Evolutionary conservation across 2,888 invertebrate genomes (phyloP).

Genomic region (Trichopoda pennipes): DNA sequence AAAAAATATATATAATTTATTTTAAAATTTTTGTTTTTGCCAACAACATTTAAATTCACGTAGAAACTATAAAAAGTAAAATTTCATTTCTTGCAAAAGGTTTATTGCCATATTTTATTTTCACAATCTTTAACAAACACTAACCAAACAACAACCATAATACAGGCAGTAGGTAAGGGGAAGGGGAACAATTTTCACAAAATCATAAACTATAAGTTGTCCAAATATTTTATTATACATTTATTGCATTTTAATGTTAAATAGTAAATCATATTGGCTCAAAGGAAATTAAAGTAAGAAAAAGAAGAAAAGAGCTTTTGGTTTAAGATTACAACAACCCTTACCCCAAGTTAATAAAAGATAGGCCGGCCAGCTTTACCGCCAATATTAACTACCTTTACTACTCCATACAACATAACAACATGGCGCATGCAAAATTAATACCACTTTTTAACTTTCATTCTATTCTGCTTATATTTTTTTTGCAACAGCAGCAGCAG

Average conservation of each 20-base stretch:
- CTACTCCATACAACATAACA: background rate
- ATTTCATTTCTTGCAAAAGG: constrained; percentile 56
- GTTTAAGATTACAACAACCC: constrained; percentile 49
- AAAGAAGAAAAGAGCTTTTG: constrained; percentile 28
- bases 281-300: constrained; percentile 56
- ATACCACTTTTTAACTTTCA: constrained; percentile 32
- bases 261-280: constrained; percentile 65
- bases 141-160: background rate
- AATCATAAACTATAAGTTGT: constrained; percentile 66
- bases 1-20: constrained; percentile 37
- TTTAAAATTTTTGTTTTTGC: constrained; percentile 42
- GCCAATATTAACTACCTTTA: constrained; percentile 26
- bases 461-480: background rate
- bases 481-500: background rate
- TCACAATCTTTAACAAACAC: background rate
- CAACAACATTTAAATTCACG: constrained; percentile 60
- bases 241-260: constrained; percentile 63
- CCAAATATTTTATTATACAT: constrained; percentile 65
- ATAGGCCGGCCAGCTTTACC: constrained; percentile 12
- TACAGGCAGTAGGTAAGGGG: background rate
- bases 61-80: constrained; percentile 62
- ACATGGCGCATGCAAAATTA: constrained; percentile 54
- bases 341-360: constrained; percentile 25
- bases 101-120: constrained; percentile 61
- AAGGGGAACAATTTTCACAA: constrained; percentile 48